phyloP scores from a whole-genome alignment of 1,140 invertebrate genomes.

The Pissodes strobi region DNA sequence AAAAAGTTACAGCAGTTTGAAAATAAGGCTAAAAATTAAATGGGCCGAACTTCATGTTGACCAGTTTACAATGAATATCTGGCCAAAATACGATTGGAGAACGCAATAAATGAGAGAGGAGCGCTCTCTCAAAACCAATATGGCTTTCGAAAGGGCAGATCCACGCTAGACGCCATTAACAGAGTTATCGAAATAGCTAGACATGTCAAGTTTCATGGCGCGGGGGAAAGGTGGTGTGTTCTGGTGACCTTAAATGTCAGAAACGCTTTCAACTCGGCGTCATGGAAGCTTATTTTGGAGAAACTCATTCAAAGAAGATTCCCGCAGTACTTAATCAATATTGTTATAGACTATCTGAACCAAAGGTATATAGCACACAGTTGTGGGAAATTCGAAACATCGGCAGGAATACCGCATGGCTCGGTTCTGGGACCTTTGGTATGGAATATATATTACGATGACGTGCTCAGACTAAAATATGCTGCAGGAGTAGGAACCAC shows the following conservation, averaged over 20 bases:
- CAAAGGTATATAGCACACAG: background rate
- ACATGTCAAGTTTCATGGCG: no score
- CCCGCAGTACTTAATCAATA: conserved; percentile 1
- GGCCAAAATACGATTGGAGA: no score
- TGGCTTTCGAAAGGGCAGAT: no score
- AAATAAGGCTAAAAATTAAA: no score
- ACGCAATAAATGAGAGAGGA: no score
- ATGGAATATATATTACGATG: conserved; percentile 54
- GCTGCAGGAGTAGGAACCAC: conserved; percentile 16
- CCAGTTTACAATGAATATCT: no score
- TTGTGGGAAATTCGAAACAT: no score
- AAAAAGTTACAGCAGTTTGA: no score
- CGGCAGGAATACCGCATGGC: conserved; percentile 56
- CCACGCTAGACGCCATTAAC: no score
- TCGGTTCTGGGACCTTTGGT: conserved; percentile 57
- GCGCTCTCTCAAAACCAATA: no score
- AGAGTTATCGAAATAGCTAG: no score
- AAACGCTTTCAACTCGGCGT: conserved; percentile 31
- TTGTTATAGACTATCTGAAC: conserved; percentile 7
- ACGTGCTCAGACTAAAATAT: conserved; percentile 42
- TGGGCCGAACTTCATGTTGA: no score
- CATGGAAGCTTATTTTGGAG: conserved; percentile 6
- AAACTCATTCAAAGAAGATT: background rate
- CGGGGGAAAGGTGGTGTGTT: conserved; percentile 11
- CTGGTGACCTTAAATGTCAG: conserved; percentile 24